Conservation (phyloP, 2,888 invertebrate genomes). For the Phragmatobia fuliginosa region DNA sequence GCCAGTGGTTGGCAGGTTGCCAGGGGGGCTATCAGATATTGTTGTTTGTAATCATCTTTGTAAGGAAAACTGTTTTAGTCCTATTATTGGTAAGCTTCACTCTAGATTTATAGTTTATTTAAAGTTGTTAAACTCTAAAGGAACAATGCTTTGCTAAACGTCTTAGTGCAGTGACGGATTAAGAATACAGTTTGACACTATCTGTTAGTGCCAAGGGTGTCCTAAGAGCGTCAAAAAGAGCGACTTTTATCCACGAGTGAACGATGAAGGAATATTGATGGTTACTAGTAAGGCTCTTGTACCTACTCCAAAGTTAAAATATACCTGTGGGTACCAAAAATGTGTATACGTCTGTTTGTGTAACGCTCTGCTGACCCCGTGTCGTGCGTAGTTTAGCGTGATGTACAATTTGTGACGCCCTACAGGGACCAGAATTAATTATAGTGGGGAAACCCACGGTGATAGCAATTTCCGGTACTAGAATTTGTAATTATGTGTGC, state of each 20-base stretch:
- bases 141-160: too few species aligned
- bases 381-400: slow-evolving; percentile 1
- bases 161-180: too few species aligned
- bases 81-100: not conserved
- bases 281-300: not conserved
- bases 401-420: slow-evolving; percentile 1
- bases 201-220: too few species aligned
- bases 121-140: too few species aligned
- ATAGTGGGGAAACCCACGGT: slow-evolving; percentile 19
- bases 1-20: slow-evolving; percentile 43
- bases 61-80: not conserved
- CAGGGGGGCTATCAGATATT: slow-evolving; percentile 34
- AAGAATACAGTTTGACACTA: too few species aligned
- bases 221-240: too few species aligned
- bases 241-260: too few species aligned
- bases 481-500: slow-evolving; percentile 17
- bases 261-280: too few species aligned
- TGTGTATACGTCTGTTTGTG: slow-evolving; percentile 16
- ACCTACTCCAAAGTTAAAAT: not conserved
- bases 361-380: slow-evolving; percentile 9
- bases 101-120: not conserved
- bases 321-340: not conserved
- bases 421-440: slow-evolving; percentile 19
- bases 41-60: not conserved
- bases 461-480: slow-evolving; percentile 19